A percentile compares a stretch with the other conserved stretches of the same genome.
phyloP scores from a whole-genome alignment of 2,888 invertebrate genomes.

The Allygus modestus region DNA sequence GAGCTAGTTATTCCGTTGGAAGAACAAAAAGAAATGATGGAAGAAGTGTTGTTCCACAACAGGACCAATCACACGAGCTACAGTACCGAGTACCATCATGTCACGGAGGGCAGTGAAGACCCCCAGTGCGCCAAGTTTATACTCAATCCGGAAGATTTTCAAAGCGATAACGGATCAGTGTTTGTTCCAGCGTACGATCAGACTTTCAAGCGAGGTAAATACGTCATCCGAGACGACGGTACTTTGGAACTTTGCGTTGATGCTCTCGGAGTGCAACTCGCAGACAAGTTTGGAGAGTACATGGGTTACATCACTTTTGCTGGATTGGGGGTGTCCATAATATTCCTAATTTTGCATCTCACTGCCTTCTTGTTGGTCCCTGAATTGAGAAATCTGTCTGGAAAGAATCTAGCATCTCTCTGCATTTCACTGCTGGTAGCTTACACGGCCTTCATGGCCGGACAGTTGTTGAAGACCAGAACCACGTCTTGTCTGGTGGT shows the following conservation, averaged over 20 bases:
- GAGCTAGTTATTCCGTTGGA: conserved; percentile 26
- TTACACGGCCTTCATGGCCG: conserved; percentile 75
- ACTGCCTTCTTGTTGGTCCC: conserved; percentile 75
- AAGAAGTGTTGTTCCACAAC: conserved; percentile 70
- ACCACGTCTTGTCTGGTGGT: conserved; percentile 73
- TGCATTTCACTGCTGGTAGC: conserved; percentile 75
- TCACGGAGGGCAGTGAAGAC: conserved; percentile 59
- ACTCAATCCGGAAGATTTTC: conserved; percentile 73
- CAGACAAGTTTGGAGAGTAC: conserved; percentile 72
- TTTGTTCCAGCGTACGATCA: conserved; percentile 73
- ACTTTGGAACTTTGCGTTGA: conserved; percentile 73
- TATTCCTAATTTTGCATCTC: conserved; percentile 75
- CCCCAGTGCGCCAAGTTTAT: conserved; percentile 73
- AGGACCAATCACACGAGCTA: conserved; percentile 70
- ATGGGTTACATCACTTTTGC: conserved; percentile 75
- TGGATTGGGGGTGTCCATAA: conserved; percentile 75
- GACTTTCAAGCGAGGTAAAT: conserved; percentile 72
- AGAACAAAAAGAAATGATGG: conserved; percentile 67
- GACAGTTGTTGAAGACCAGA: conserved; percentile 72
- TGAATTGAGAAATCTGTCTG: conserved; percentile 76
- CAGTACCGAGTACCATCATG: conserved; percentile 65
- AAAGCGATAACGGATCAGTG: conserved; percentile 72
- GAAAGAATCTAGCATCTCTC: conserved; percentile 77
- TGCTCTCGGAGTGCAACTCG: conserved; percentile 71
- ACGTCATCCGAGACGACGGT: conserved; percentile 72